Evolutionary conservation across 2,888 invertebrate species (phyloP).

Genomic region (Drosophila infuscata): DNA sequence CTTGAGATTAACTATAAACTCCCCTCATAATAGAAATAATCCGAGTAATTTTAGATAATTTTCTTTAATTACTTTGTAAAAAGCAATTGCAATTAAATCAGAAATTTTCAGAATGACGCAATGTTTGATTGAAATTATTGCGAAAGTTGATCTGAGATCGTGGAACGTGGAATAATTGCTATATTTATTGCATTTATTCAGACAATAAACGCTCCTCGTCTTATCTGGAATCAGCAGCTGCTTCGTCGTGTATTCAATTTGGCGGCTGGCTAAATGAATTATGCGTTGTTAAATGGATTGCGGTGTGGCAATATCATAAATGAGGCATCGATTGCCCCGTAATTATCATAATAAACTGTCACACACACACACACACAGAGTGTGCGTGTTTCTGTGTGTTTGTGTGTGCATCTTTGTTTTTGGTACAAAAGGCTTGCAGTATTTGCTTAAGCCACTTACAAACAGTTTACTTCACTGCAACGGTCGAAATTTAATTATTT

Average conservation of each 20-base stretch:
- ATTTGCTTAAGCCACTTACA: conserved; percentile 37
- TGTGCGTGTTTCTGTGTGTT: background rate
- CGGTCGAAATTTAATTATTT: conserved; percentile 32
- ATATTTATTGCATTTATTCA: background rate
- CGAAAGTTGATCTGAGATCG: background rate
- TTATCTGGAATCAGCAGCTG: conserved; percentile 42
- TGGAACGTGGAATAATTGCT: background rate
- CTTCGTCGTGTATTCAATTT: conserved; percentile 7
- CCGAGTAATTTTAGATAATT: background rate
- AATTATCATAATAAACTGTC: conserved; percentile 62
- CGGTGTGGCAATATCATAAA: conserved; percentile 42
- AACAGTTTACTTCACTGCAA: conserved; percentile 18
- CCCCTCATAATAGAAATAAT: background rate
- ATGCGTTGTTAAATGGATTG: conserved; percentile 58
- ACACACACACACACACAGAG: background rate
- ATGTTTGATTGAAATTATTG: conserved; percentile 3
- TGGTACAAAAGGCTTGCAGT: conserved; percentile 28
- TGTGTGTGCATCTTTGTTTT: conserved; percentile 1
- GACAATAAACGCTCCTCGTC: conserved; percentile 14
- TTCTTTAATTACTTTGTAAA: background rate
- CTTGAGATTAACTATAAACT: background rate
- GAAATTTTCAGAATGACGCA: background rate
- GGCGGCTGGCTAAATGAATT: conserved; percentile 51
- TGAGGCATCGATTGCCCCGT: conserved; percentile 58
- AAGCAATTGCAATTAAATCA: background rate